A percentile compares a stretch with the other conserved stretches of the same genome.
These are phyloP conservation scores for Crotalus horridus DNA, from an alignment of 2,113 vertebrate genomes.

Conservation along the genomic window DNA sequence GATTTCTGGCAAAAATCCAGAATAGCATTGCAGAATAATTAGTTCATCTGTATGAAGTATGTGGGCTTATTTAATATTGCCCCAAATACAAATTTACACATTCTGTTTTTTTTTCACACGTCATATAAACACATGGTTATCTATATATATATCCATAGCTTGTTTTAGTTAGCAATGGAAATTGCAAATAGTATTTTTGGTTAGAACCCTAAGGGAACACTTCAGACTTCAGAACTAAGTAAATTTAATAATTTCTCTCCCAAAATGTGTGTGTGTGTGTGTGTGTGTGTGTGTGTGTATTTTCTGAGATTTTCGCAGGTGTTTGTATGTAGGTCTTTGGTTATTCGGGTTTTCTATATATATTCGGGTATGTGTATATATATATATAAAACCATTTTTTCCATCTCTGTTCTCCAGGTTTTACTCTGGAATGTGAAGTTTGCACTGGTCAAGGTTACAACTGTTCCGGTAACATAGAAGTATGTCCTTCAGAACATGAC, in stretches of 20 bases:
- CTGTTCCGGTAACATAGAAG: slow-evolving; percentile 1
- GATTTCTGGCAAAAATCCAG: neutral
- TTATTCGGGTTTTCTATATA: too few species aligned
- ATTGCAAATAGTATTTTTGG: neutral
- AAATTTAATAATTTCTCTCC: neutral
- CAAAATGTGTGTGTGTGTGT: too few species aligned
- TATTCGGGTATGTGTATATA: too few species aligned
- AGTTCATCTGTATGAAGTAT: neutral
- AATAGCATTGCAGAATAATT: neutral
- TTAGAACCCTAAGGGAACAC: neutral
- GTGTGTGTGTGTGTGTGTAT: too few species aligned
- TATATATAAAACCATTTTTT: neutral
- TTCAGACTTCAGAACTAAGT: neutral
- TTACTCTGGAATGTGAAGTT: slow-evolving; percentile 17
- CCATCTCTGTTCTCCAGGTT: neutral
- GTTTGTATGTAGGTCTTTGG: too few species aligned
- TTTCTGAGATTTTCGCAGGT: too few species aligned
- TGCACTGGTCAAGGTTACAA: neutral
- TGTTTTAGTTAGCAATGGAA: neutral
- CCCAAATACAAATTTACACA: neutral
- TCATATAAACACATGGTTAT: neutral
- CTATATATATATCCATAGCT: neutral
- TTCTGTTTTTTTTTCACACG: neutral
- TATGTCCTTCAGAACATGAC: neutral
- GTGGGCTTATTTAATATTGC: neutral